These are phyloP conservation scores for Gastrophysa polygoni DNA, from an alignment of 2,888 invertebrate genomes.

Conservation along the genomic window DNA sequence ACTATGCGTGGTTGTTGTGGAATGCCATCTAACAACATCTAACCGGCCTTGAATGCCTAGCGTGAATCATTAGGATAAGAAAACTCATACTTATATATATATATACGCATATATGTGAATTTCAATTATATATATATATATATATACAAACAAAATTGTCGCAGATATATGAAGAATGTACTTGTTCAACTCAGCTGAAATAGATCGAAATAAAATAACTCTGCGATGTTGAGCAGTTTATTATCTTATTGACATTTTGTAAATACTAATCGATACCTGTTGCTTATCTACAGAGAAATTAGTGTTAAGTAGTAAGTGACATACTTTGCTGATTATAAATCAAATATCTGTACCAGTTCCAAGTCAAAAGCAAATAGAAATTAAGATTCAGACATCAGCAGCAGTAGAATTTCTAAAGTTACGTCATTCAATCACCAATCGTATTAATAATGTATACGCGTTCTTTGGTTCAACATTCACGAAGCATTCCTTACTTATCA, in stretches of 20 bases:
- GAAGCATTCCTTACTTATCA: too few relatives aligned
- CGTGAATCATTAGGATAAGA: slow-evolving; percentile 23
- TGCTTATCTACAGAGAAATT: neutral
- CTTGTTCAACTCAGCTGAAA: too few relatives aligned
- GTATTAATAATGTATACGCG: too few relatives aligned
- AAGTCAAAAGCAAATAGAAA: slow-evolving; percentile 14
- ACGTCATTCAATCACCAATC: too few relatives aligned
- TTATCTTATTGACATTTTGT: too few relatives aligned
- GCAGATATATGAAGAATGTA: too few relatives aligned
- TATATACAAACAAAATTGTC: too few relatives aligned
- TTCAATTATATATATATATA: too few relatives aligned
- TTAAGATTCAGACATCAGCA: slow-evolving; percentile 16
- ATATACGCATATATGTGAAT: neutral
- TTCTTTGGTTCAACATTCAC: too few relatives aligned
- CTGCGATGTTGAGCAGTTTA: too few relatives aligned
- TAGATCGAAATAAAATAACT: too few relatives aligned
- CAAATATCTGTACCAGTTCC: neutral
- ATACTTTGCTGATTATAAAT: slow-evolving; percentile 9
- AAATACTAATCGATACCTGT: too few relatives aligned
- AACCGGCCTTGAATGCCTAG: slow-evolving; percentile 32
- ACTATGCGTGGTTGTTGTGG: slow-evolving; percentile 1
- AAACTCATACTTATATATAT: neutral
- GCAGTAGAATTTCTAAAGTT: slow-evolving; percentile 21
- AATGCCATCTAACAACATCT: slow-evolving; percentile 27
- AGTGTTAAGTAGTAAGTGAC: neutral